These are phyloP conservation scores for Echeneis naucrates DNA, from an alignment of 2,797 vertebrate genomes.

Conservation along the genomic window DNA sequence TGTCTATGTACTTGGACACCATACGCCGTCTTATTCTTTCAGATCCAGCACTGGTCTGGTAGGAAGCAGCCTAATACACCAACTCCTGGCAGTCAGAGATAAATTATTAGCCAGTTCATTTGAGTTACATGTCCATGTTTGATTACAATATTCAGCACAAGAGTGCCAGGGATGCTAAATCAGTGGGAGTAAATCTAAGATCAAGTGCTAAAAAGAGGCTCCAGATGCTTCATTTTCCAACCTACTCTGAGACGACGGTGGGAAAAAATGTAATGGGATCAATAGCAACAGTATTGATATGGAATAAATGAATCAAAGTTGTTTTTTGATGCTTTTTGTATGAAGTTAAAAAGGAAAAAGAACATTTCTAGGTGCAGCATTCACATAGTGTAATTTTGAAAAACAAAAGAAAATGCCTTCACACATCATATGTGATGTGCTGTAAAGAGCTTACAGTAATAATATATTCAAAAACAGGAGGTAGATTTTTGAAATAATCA, in stretches of 20 bases:
- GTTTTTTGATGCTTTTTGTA: slow-evolving; percentile 17
- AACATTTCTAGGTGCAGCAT: slow-evolving; percentile 2
- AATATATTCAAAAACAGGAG: neutral
- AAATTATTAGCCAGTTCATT: slow-evolving; percentile 76
- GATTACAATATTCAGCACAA: slow-evolving; percentile 74
- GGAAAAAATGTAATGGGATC: slow-evolving; percentile 47
- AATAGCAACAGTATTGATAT: slow-evolving; percentile 42
- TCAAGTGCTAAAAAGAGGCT: slow-evolving; percentile 67
- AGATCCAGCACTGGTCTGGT: slow-evolving; percentile 55
- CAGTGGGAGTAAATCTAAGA: slow-evolving; percentile 73
- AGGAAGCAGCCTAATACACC: slow-evolving; percentile 65
- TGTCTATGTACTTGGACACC: slow-evolving; percentile 54
- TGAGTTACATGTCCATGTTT: slow-evolving; percentile 75
- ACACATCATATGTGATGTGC: neutral
- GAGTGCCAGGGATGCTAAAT: slow-evolving; percentile 59
- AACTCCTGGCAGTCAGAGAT: slow-evolving; percentile 71
- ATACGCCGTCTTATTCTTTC: slow-evolving; percentile 57
- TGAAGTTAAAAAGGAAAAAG: slow-evolving; percentile 8
- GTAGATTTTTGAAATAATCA: slow-evolving; percentile 5
- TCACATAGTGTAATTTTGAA: slow-evolving; percentile 7
- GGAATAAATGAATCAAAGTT: slow-evolving; percentile 42
- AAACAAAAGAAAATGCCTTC: neutral
- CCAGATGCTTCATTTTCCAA: slow-evolving; percentile 58
- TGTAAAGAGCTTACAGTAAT: neutral
- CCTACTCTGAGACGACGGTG: slow-evolving; percentile 46